Evolutionary conservation across 2,113 vertebrate species (phyloP).

Genomic region (Tapirus terrestris): DNA sequence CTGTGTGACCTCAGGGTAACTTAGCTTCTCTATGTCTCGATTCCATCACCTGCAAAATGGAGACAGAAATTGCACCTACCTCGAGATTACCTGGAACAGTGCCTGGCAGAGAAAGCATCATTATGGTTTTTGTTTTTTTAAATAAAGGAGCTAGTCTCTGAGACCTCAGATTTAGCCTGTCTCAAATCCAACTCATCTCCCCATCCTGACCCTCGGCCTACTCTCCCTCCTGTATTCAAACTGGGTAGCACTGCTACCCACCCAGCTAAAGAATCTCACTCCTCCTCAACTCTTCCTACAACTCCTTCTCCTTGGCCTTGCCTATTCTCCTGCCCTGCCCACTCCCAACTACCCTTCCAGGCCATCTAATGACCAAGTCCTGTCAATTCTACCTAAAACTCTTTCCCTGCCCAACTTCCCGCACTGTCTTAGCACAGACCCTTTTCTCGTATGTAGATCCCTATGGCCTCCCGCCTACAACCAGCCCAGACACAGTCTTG

Average conservation of each 20-base stretch:
- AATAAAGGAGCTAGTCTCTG: neutral
- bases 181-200: neutral
- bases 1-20: neutral
- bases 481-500: neutral
- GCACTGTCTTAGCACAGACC: neutral
- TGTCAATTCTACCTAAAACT: neutral
- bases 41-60: neutral
- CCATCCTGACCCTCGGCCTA: neutral
- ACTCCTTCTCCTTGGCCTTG: neutral
- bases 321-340: neutral
- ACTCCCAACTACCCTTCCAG: neutral
- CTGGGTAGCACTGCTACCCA: neutral
- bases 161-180: neutral
- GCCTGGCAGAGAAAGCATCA: neutral
- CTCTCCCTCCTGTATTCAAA: neutral
- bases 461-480: neutral
- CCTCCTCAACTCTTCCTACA: neutral
- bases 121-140: neutral
- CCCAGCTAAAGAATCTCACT: neutral
- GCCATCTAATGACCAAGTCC: neutral
- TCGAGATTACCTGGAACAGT: neutral
- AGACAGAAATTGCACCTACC: neutral
- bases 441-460: neutral
- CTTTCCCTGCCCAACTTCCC: neutral
- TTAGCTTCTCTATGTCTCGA: neutral